Conservation (phyloP, 2,888 invertebrate species). For the Epirrhoe alternata region DNA sequence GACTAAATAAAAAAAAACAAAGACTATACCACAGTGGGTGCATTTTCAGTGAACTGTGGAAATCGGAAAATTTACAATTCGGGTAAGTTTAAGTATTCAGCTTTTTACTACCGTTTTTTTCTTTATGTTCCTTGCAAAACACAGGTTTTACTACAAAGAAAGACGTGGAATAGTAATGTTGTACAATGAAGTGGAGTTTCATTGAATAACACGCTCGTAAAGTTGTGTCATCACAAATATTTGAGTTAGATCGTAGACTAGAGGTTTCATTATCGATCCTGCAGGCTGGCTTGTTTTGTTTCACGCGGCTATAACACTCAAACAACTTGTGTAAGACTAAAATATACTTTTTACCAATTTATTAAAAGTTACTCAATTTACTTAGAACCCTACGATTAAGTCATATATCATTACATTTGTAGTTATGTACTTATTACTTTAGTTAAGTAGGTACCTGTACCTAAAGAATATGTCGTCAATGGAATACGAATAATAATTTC, state of each 20-base stretch:
- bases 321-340: constrained; percentile 22
- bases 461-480: too few relatives aligned
- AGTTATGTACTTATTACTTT: too few relatives aligned
- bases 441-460: background rate
- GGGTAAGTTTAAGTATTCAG: constrained; percentile 20
- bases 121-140: background rate
- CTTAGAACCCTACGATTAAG: too few relatives aligned
- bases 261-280: constrained; percentile 40
- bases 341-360: constrained; percentile 6
- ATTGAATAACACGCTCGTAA: constrained; percentile 18
- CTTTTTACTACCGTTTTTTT: background rate
- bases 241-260: constrained; percentile 31
- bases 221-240: constrained; percentile 39
- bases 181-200: background rate
- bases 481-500: too few relatives aligned
- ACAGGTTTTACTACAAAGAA: background rate
- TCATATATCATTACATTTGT: too few relatives aligned
- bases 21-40: background rate
- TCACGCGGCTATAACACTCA: constrained; percentile 33
- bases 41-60: constrained; percentile 17
- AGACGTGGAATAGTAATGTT: background rate
- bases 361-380: background rate
- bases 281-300: constrained; percentile 40
- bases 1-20: constrained; percentile 8
- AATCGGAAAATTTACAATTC: constrained; percentile 21